Conservation (phyloP, 2,113 vertebrate genomes). For the Protobothrops flavoviridis region DNA sequence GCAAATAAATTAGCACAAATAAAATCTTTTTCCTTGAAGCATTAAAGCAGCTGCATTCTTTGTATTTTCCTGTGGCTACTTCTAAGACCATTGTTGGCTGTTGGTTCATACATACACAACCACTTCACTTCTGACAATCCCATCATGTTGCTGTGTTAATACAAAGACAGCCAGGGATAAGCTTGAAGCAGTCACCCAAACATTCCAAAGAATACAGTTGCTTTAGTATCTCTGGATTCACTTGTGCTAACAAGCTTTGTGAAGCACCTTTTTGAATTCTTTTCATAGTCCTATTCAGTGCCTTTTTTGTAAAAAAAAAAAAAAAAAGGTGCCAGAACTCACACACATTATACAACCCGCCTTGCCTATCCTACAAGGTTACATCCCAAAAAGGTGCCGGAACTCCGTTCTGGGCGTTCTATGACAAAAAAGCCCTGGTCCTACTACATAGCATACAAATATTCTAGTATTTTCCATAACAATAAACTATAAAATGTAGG, state of each 20-base stretch:
- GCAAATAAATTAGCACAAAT: neutral
- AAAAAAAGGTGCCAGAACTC: no score
- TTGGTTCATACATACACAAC: neutral
- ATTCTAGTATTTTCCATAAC: neutral
- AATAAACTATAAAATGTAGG: neutral
- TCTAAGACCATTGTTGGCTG: neutral
- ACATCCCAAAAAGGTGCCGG: no score
- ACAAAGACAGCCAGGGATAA: neutral
- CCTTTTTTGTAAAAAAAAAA: no score
- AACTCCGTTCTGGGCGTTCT: no score
- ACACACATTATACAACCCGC: no score
- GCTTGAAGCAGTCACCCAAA: neutral
- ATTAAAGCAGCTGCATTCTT: neutral
- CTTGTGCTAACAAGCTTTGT: neutral
- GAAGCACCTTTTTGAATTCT: neutral
- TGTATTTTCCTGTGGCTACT: neutral
- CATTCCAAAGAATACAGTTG: neutral
- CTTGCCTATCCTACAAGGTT: no score
- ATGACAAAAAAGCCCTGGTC: neutral
- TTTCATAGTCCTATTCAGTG: neutral
- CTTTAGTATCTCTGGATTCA: neutral
- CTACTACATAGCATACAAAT: neutral
- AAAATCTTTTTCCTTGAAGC: neutral
- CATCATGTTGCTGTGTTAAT: neutral
- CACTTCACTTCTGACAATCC: neutral